Evolutionary conservation across 2,113 vertebrate species (phyloP), one percentile per base, ranked within the genome.

Genomic region (Fulica atra): DNA sequence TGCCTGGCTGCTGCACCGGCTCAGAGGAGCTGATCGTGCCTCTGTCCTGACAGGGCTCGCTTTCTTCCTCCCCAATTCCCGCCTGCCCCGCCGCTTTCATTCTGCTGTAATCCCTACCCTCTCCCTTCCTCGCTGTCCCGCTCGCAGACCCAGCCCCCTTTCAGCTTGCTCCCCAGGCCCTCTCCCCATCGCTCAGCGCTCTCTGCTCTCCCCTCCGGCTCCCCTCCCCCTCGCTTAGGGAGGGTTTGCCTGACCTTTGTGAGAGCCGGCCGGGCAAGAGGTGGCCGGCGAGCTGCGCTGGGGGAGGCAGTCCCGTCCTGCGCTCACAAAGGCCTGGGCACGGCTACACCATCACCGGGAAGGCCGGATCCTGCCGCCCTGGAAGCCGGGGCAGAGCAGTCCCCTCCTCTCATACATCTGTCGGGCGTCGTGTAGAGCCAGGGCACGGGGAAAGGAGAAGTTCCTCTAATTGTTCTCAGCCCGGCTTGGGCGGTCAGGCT

Each of bases 391-490:
- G 7, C 59, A 73, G 7, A 80, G 16, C 46, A 79, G 66, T 68
- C 65, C 73, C 16, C 60, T 89, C 38, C 42, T 61, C 51, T 16
- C 76, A 18, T 46, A 38, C n/a, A 35, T 51, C 50, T 31, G 10
- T 31, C 10, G 29, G 44, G 46, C 40, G 64, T 72, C 35, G 16
- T 69, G 64, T 26, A 60, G 44, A 46, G 57, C 33, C 57, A 53
- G 78, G 36, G 71, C 54, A 59, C 4, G 8, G 66, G 25, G 16
- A 20, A 72, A 79, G 48, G 35, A 96, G 74, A 92, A 96, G 92
- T 96, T 97, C 91, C 86, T 51, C 35, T 53, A 44, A 68, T 95
- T 93, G 90, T 78, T 94, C 59, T 51, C 21, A 24, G 23, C 64
- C 12, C 44, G 50, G 65, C 46, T 38, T 28, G 44, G 74, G 48